Conservation (phyloP, 2,113 vertebrate species). For the Stigmatopora argus region DNA sequence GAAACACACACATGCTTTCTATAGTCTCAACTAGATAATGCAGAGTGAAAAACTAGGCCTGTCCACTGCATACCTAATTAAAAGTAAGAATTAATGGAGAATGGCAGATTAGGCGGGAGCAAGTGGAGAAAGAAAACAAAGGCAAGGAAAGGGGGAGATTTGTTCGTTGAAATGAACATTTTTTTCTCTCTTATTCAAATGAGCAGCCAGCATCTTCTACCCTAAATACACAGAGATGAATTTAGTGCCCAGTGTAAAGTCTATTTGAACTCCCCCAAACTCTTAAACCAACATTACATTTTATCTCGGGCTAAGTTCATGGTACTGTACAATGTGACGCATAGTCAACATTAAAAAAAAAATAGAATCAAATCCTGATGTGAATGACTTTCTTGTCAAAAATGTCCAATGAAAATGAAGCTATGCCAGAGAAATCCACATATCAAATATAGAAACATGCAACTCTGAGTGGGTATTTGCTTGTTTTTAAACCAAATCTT, state of each 20-base stretch:
- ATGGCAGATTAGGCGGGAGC: conserved; percentile 57
- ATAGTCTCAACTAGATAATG: conserved; percentile 66
- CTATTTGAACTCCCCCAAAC: conserved; percentile 45
- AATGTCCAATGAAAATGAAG: neutral
- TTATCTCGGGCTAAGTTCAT: conserved; percentile 36
- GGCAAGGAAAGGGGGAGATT: conserved; percentile 45
- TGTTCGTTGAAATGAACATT: conserved; percentile 66
- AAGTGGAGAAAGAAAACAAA: conserved; percentile 43
- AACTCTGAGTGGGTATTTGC: neutral
- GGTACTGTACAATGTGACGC: conserved; percentile 8
- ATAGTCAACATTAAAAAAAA: conserved; percentile 16
- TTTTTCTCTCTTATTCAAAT: conserved; percentile 67
- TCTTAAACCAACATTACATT: conserved; percentile 42
- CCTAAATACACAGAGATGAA: conserved; percentile 52
- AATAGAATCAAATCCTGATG: conserved; percentile 1
- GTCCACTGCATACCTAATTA: conserved; percentile 77
- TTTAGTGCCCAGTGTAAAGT: conserved; percentile 48
- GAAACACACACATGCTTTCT: conserved; percentile 60
- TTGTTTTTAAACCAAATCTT: no score
- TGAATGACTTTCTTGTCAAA: neutral
- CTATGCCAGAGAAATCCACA: neutral
- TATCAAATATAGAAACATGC: neutral
- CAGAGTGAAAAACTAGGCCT: conserved; percentile 73
- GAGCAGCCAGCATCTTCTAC: conserved; percentile 52
- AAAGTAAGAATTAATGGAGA: conserved; percentile 75